phyloP scores from a whole-genome alignment of 1,140 invertebrate species.

The Heliconius eleuchia region DNA sequence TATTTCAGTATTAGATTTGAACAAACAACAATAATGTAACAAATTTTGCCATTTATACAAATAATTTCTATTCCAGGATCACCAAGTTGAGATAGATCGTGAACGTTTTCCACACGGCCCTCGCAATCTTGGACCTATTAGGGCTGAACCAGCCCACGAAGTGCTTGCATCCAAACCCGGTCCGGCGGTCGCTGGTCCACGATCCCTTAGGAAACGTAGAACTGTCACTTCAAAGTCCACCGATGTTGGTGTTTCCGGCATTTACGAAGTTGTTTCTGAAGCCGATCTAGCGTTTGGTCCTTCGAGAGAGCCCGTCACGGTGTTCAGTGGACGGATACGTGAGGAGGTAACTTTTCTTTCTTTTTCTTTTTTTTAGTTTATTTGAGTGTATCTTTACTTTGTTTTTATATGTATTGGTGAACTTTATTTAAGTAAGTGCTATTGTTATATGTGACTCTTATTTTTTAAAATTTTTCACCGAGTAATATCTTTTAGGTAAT shows the following conservation, averaged over 20 bases:
- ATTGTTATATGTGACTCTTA: too few relatives aligned
- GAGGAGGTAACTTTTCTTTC: conserved; percentile 84
- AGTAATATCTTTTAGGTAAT: too few relatives aligned
- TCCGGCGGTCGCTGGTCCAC: conserved; percentile 82
- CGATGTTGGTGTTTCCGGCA: conserved; percentile 92
- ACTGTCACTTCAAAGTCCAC: conserved; percentile 88
- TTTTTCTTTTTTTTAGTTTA: background rate
- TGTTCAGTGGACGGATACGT: conserved; percentile 92
- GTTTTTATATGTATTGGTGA: too few relatives aligned
- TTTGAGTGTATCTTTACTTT: too few relatives aligned
- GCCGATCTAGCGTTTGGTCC: conserved; percentile 95
- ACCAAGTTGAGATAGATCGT: conserved; percentile 75
- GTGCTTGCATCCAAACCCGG: conserved; percentile 63
- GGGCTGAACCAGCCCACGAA: conserved; percentile 42
- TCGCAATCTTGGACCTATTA: conserved; percentile 84
- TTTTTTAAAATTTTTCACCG: too few relatives aligned
- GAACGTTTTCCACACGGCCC: conserved; percentile 93
- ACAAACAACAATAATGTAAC: background rate
- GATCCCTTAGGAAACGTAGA: conserved; percentile 83
- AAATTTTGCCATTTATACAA: background rate
- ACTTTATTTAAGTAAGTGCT: too few relatives aligned
- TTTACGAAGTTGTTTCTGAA: conserved; percentile 95
- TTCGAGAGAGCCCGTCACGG: conserved; percentile 90
- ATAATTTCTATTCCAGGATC: conserved; percentile 75
- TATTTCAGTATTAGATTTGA: too few relatives aligned